Conservation (phyloP, 2,888 invertebrate genomes). For the Morpho achilles region DNA sequence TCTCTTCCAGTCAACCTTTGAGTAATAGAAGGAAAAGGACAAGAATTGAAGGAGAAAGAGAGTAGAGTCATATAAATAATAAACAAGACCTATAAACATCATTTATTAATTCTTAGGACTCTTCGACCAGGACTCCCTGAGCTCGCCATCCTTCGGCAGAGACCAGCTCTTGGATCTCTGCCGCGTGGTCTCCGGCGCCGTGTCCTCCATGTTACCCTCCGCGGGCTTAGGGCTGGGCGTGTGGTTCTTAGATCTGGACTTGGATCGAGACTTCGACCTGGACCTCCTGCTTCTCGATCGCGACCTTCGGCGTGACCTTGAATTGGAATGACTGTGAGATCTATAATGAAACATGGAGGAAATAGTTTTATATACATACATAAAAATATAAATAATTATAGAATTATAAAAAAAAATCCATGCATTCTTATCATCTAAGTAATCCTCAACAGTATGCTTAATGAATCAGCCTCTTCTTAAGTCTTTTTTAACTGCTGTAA, state of each 20-base stretch:
- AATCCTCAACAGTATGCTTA: no score
- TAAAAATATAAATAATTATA: no score
- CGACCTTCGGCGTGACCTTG: constrained; percentile 46
- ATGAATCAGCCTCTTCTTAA: no score
- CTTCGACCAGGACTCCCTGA: constrained; percentile 76
- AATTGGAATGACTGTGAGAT: constrained; percentile 54
- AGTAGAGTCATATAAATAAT: no score
- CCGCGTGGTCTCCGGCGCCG: constrained; percentile 16
- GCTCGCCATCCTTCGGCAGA: constrained; percentile 68
- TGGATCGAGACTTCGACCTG: constrained; percentile 32
- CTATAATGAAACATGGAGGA: constrained; percentile 32
- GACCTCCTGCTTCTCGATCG: constrained; percentile 42
- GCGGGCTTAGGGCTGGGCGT: constrained; percentile 12
- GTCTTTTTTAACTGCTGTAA: no score
- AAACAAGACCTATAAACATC: background rate
- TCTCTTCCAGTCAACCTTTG: no score
- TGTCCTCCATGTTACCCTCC: constrained; percentile 14
- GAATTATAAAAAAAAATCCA: no score
- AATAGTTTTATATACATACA: background rate
- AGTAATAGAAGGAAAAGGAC: no score
- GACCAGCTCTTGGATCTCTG: constrained; percentile 81
- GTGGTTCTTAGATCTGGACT: no score
- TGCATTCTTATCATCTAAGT: no score
- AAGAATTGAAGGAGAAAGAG: no score
- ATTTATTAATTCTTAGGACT: constrained; percentile 46